Evolutionary conservation across 1,140 invertebrate species (phyloP), one percentile per base, ranked within the genome.

Genomic region (Centruroides sculpturatus): DNA sequence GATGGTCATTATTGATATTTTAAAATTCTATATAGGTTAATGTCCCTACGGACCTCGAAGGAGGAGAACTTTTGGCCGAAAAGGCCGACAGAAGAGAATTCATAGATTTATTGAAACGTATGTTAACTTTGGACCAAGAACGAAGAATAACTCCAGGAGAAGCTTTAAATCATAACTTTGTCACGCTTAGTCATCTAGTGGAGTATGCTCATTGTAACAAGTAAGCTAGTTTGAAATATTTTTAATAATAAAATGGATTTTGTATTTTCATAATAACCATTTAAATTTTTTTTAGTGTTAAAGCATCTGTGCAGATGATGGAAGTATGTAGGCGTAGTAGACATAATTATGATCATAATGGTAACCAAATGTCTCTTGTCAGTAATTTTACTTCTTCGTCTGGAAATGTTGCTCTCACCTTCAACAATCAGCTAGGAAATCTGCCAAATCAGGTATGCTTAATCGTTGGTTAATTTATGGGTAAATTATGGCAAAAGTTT

Each of bases 81-180:
- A 97, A 97, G 73, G 89, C 91, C 5, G 93, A 98, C 72, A 78
- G 94, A 55, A 80, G 91, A 66, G 92, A 97, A 73, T 97, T 98
- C 67, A 96, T 98, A 69, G 92, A 97, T 76, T 80, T 97, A 63
- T 76, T 98, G 11, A 97, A 97, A 76, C 80, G 91, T 68, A 98
- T 98, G 93, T 78, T 98, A 57, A 96, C 92, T 11, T 89, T 98
- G 81, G 94, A 98, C 79, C 92, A 95, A 80, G 92, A 96, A 72
- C 79, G 92, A 23, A 80, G 94, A 34, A 93, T 97, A 68, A 94
- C 88, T 51, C 94, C 94, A 0, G 88, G 89, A 11, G 91, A 95
- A 74, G 93, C 93, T 7, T 74, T 98, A 62, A 92, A 93, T 73
- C 93, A 97, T 75, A 83, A 87, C 11, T 97, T 97, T 76, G 91